Evolutionary conservation across 1,140 invertebrate genomes (phyloP), one percentile per base, ranked within the genome.

Genomic region (Yoshiicerus persimilis): DNA sequence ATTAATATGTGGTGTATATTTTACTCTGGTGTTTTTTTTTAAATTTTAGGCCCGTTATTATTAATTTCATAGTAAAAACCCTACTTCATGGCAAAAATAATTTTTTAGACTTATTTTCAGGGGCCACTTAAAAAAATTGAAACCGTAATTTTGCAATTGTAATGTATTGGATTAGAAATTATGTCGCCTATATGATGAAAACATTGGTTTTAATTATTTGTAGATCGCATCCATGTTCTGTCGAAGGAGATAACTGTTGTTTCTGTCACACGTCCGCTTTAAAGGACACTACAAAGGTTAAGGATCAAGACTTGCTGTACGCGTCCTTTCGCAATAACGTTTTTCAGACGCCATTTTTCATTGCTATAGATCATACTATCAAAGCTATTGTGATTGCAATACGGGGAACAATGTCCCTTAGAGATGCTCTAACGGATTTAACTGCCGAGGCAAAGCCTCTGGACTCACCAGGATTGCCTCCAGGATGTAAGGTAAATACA

Each of bases 341-440:
- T 38, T 92, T 93, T 30, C 92, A 96, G 95, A 93, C 97, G 90
- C 97, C 97, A 70, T 98, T 98, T 92, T 97, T 95, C 91, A 96
- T 98, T 41, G 95, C 97, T 87, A 94, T 95, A 0, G 97, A 98
- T 92, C 96, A 98, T 92, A 95, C 96, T 89, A 95, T 95, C 0
- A 94, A 95, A 77, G 95, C 95, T 88, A 96, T 98, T 86, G 96
- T 98, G 9, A 94, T 99, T 32, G 94, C 96, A 1, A 95, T 98
- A 66, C 93, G 98, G 88, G 98, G 98, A 16, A 97, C 97, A 1
- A 94, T 98, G 83, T 98, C 97, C 0, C 92, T 98, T 16, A 93
- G 96, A 90, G 97, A 98, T 93, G 94, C 97, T n/a, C 95, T 98
- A 88, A 98, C 97, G 0, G 97, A 99, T 92, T 93, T 99, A 86